Evolutionary conservation across 2,888 invertebrate genomes (phyloP).

Genomic region (Myathropa florea): DNA sequence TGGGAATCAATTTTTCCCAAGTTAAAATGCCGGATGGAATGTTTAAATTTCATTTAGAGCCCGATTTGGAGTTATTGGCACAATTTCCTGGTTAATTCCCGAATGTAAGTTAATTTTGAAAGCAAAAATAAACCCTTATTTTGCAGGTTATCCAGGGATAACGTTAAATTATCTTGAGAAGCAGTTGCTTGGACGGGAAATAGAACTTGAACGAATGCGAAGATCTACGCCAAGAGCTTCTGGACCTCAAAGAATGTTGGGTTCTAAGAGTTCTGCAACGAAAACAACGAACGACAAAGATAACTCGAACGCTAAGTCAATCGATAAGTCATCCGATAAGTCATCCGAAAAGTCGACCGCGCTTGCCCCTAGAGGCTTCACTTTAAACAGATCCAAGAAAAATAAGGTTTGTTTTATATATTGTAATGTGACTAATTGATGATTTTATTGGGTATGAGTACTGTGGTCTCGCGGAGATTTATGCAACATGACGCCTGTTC

Average conservation of each 20-base stretch:
- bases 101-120: constrained; percentile 41
- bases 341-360: no score
- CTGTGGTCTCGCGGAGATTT: no score
- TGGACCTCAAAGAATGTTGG: neutral
- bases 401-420: constrained; percentile 19
- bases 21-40: constrained; percentile 89
- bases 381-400: constrained; percentile 76
- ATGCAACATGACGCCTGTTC: no score
- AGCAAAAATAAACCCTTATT: neutral
- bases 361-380: neutral
- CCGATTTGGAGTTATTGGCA: constrained; percentile 86
- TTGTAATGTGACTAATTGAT: no score
- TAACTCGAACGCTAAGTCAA: no score
- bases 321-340: no score
- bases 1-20: constrained; percentile 92
- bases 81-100: constrained; percentile 76
- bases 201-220: constrained; percentile 89
- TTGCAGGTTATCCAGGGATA: constrained; percentile 75
- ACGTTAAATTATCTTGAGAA: constrained; percentile 86
- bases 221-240: constrained; percentile 80
- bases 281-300: neutral
- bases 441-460: neutral
- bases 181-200: constrained; percentile 91
- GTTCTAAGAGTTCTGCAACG: neutral
- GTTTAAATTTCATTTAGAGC: constrained; percentile 87